phyloP scores from a whole-genome alignment of 2,113 vertebrate species.

The Zosterops pallidus region DNA sequence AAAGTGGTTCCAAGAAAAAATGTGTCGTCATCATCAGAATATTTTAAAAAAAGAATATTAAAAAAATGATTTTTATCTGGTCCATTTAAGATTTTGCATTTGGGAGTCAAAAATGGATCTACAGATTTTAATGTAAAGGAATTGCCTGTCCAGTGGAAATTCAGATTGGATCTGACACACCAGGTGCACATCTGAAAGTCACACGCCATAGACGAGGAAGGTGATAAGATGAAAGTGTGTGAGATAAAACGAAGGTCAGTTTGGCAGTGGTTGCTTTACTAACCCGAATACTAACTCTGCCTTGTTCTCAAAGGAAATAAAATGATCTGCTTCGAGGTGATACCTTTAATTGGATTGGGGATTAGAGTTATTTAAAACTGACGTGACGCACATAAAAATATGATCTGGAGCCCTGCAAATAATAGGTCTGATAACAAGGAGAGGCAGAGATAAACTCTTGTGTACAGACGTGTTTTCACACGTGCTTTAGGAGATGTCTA shows the following conservation, averaged over 20 bases:
- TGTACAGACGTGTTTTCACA: not conserved
- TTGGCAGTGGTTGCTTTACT: conserved; percentile 31
- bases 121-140: conserved; percentile 39
- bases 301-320: conserved; percentile 51
- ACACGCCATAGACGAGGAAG: conserved; percentile 4
- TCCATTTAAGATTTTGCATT: not conserved
- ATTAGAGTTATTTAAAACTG: conserved; percentile 53
- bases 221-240: conserved; percentile 29
- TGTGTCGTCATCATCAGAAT: not conserved
- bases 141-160: not conserved
- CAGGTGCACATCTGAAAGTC: conserved; percentile 22
- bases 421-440: not conserved
- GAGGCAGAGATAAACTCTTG: not conserved
- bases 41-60: too few species aligned
- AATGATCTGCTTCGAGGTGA: conserved; percentile 23
- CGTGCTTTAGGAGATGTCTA: not conserved
- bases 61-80: not conserved
- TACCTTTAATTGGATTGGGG: conserved; percentile 52
- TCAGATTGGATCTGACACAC: conserved; percentile 14
- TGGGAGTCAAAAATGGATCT: conserved; percentile 29
- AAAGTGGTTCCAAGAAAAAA: not conserved
- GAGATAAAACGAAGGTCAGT: conserved; percentile 69
- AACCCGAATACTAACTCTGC: not conserved
- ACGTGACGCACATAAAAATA: not conserved
- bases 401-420: not conserved